Percentiles rank a stretch among this genome's conserved stretches.
These are phyloP conservation scores for Sebastiscus tertius DNA, from an alignment of 2,797 vertebrate genomes.

Conservation along the genomic window DNA sequence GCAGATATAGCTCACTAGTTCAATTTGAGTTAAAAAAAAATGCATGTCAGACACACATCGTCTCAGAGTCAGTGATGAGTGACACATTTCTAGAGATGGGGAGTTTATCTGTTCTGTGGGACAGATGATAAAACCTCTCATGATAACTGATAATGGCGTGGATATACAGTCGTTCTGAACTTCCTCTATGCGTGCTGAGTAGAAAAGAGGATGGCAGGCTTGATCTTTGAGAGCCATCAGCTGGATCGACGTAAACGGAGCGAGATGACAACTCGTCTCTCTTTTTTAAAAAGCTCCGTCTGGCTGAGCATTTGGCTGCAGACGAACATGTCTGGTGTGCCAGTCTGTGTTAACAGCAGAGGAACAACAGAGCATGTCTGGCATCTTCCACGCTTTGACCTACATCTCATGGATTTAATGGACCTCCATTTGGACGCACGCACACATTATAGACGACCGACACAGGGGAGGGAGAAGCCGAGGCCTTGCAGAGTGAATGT, in stretches of 20 bases:
- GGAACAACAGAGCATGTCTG: slow-evolving; percentile 42
- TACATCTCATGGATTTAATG: slow-evolving; percentile 48
- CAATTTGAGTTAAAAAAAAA: not conserved
- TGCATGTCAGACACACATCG: not conserved
- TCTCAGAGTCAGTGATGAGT: not conserved
- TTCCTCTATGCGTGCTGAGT: not conserved
- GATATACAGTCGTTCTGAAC: not conserved
- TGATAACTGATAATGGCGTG: not conserved
- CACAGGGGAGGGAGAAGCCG: not conserved
- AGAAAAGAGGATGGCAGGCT: not conserved
- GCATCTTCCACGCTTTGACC: slow-evolving; percentile 49
- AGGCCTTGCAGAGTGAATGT: slow-evolving; percentile 19
- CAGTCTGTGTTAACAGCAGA: slow-evolving; percentile 41
- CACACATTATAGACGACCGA: not conserved
- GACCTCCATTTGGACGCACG: slow-evolving; percentile 15
- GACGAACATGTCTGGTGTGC: slow-evolving; percentile 39
- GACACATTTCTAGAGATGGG: not conserved
- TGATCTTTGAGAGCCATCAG: slow-evolving; percentile 13
- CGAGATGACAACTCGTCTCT: slow-evolving; percentile 48
- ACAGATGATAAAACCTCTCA: not conserved
- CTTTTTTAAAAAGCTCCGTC: slow-evolving; percentile 58
- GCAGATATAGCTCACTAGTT: too few relatives aligned
- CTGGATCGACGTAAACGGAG: not conserved
- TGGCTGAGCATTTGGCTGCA: slow-evolving; percentile 47
- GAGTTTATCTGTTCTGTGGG: not conserved